phyloP scores from a whole-genome alignment of 2,888 invertebrate species.

The Spodoptera littoralis region DNA sequence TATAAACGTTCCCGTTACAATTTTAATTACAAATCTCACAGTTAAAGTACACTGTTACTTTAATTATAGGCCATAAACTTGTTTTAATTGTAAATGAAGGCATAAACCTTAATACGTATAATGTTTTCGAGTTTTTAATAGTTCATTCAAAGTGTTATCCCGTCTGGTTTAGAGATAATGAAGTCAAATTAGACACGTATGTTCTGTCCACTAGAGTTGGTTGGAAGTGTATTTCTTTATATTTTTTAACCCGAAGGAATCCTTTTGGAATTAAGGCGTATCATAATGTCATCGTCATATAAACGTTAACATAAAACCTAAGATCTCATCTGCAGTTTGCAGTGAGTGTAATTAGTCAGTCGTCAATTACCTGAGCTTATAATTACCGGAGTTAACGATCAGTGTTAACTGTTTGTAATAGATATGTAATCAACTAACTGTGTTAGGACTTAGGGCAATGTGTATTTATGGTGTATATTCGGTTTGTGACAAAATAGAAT shows the following conservation, averaged over 20 bases:
- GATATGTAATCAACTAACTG: conserved; percentile 5
- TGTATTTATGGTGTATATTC: too few relatives aligned
- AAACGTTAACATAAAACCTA: neutral
- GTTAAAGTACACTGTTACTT: neutral
- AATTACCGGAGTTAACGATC: conserved; percentile 32
- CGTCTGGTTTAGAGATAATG: too few relatives aligned
- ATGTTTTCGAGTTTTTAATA: too few relatives aligned
- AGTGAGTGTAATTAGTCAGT: conserved; percentile 19
- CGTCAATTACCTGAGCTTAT: conserved; percentile 13
- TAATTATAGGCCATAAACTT: neutral
- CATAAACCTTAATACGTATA: too few relatives aligned
- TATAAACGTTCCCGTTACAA: conserved; percentile 9
- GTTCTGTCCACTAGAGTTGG: too few relatives aligned
- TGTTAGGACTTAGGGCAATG: neutral
- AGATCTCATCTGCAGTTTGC: conserved; percentile 24
- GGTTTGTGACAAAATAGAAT: too few relatives aligned
- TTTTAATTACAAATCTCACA: conserved; percentile 4
- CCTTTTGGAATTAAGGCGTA: too few relatives aligned
- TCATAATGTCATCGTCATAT: neutral
- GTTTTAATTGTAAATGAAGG: too few relatives aligned
- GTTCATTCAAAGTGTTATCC: too few relatives aligned
- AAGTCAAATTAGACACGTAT: too few relatives aligned
- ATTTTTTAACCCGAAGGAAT: too few relatives aligned
- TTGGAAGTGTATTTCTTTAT: too few relatives aligned
- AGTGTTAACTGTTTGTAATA: conserved; percentile 19